Conservation (phyloP, 2,888 invertebrate genomes). For the Drosophila limbata region DNA sequence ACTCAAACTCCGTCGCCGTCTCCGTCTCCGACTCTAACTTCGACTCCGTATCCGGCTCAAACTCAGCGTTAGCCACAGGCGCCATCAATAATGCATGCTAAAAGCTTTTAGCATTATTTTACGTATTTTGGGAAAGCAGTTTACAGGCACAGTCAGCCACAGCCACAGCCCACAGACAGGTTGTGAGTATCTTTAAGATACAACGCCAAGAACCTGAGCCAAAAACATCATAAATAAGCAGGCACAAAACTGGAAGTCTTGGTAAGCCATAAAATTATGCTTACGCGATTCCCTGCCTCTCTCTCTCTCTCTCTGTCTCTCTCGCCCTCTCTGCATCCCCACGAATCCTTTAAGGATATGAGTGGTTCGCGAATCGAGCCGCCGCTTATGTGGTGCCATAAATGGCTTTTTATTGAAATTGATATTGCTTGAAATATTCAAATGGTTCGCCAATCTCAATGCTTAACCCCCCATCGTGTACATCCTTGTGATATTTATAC, state of each 20-base stretch:
- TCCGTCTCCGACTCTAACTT: not conserved
- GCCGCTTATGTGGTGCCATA: conserved; percentile 80
- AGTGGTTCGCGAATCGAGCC: conserved; percentile 23
- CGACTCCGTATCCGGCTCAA: conserved; percentile 17
- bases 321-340: not conserved
- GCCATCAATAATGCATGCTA: conserved; percentile 83
- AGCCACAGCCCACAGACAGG: conserved; percentile 46
- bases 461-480: not conserved
- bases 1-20: conserved; percentile 2
- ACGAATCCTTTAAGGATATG: conserved; percentile 68
- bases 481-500: conserved; percentile 37
- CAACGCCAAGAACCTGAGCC: conserved; percentile 40
- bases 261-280: conserved; percentile 80
- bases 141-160: conserved; percentile 30
- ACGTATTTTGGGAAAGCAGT: conserved; percentile 66
- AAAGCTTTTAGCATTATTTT: conserved; percentile 84
- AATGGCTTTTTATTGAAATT: conserved; percentile 85
- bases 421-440: conserved; percentile 82
- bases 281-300: conserved; percentile 51
- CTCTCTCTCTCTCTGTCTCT: too few species aligned
- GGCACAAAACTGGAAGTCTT: conserved; percentile 6
- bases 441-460: conserved; percentile 53
- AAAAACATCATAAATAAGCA: conserved; percentile 70
- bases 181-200: conserved; percentile 71
- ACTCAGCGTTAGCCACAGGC: conserved; percentile 40